Conservation (phyloP, 2,113 vertebrate genomes). For the Elephas maximus region DNA sequence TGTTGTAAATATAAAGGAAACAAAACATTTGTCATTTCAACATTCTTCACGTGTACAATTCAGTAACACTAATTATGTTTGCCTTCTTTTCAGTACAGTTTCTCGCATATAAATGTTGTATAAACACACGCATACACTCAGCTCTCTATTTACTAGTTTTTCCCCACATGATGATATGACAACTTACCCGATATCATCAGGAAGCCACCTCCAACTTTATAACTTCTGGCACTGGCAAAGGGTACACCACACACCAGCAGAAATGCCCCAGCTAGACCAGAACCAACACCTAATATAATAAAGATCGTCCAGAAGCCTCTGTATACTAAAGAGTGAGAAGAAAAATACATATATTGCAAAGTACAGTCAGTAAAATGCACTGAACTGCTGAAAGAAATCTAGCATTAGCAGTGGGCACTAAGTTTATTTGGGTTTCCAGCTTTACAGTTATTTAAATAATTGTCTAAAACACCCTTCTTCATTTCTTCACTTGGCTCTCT, state of each 20-base stretch:
- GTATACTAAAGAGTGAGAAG: slow-evolving; percentile 88
- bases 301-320: slow-evolving; percentile 94
- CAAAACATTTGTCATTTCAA: neutral
- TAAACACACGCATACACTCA: neutral
- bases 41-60: too few species aligned
- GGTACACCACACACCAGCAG: slow-evolving; percentile 93
- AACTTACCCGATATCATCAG: slow-evolving; percentile 91
- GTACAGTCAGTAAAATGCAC: neutral
- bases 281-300: slow-evolving; percentile 89
- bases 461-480: neutral
- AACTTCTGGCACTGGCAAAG: slow-evolving; percentile 90
- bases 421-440: neutral
- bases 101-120: neutral
- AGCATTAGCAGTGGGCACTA: neutral
- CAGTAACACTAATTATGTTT: neutral
- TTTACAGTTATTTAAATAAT: neutral
- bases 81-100: neutral
- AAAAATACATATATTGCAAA: neutral
- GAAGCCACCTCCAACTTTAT: slow-evolving; percentile 91
- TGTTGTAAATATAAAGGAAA: too few species aligned
- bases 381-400: neutral
- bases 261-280: slow-evolving; percentile 89
- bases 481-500: neutral
- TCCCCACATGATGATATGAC: neutral
- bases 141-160: rapidly evolving